A percentile compares a stretch with the other conserved stretches of the same genome.
Conservation (phyloP, 2,888 invertebrate species). For the Ophraella communa region DNA sequence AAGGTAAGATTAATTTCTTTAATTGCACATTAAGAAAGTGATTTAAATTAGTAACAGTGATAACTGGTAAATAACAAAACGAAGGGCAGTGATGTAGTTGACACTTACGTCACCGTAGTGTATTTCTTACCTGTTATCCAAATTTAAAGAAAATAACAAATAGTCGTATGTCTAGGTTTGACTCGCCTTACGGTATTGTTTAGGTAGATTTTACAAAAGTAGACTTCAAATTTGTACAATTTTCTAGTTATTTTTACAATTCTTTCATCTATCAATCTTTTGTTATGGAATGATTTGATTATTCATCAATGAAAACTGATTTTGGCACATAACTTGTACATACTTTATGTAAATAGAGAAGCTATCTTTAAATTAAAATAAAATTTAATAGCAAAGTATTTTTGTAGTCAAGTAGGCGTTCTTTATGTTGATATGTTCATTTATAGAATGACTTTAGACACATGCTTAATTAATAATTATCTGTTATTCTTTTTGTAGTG, state of each 20-base stretch:
- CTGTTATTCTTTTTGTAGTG: not conserved
- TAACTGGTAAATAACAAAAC: conserved; percentile 34
- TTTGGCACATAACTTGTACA: conserved; percentile 8
- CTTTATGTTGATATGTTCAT: conserved; percentile 11
- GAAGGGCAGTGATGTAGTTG: conserved; percentile 35
- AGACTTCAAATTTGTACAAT: not conserved
- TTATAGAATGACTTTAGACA: conserved; percentile 4
- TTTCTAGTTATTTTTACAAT: conserved; percentile 16
- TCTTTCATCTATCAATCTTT: not conserved
- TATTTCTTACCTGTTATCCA: conserved; percentile 43
- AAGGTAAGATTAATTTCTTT: conserved; percentile 44
- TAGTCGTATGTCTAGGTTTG: conserved; percentile 38
- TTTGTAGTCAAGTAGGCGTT: conserved; percentile 24
- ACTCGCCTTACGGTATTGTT: conserved; percentile 45
- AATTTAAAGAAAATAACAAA: conserved; percentile 38
- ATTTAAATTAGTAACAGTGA: conserved; percentile 23
- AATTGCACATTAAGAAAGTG: not conserved
- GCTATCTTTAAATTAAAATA: conserved; percentile 10
- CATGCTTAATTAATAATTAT: not conserved
- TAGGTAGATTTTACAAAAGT: conserved; percentile 34
- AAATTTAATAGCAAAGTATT: conserved; percentile 20
- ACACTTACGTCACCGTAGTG: conserved; percentile 49
- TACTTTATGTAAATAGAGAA: conserved; percentile 3
- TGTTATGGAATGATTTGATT: conserved; percentile 1
- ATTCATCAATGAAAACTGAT: not conserved